Evolutionary conservation across 2,888 invertebrate genomes (phyloP), one percentile per base, ranked within the genome.

Genomic region (Gymnoscelis rufifasciata): DNA sequence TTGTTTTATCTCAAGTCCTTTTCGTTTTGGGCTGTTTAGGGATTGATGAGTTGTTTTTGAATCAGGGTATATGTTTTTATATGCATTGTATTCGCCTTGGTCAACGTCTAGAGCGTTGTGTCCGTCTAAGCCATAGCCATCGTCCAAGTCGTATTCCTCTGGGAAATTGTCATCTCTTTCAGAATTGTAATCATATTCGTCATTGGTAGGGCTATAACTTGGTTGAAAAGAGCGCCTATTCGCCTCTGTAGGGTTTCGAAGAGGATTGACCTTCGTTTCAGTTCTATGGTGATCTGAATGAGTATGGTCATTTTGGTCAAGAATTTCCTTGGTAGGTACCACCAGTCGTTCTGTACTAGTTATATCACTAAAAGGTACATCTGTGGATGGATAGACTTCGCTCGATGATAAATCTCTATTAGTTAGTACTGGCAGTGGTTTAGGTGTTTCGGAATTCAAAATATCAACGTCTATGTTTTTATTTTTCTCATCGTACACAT

Each of bases 11-110:
- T 89, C 82, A 14, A 86, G 54, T 12, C 70, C 76, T 63, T 78
- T 83, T 48, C 66, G 70, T 52, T 63, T 72, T 28, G 74, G 63
- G 57, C 61, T 74, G 62, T 75, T 69, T 41, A 79, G 62, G 28
- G 81, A 73, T 59, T 83, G 78, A 56, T 83, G 83, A 24, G 76
- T 73, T 36, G 71, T 59, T 53, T 76, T 75, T 10, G 70, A 52
- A 45, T 68, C 71, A 78, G 56, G 90, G 75, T 58, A 83, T 87
- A 69, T 64, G 49, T 92, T 90, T 54, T 92, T 91, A 38, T 92
- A 91, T 55, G 90, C 91, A 5, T 91, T 86, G 37, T 92, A 91
- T 29, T 92, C 90, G 24, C 82, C 82, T 64, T 74, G 78, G 23
- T 90, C 89, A 39, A 82, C 79, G 31, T 86, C 88, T 15, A 86